Conservation (phyloP, 2,888 invertebrate species). For the Drosophila anomalata region DNA sequence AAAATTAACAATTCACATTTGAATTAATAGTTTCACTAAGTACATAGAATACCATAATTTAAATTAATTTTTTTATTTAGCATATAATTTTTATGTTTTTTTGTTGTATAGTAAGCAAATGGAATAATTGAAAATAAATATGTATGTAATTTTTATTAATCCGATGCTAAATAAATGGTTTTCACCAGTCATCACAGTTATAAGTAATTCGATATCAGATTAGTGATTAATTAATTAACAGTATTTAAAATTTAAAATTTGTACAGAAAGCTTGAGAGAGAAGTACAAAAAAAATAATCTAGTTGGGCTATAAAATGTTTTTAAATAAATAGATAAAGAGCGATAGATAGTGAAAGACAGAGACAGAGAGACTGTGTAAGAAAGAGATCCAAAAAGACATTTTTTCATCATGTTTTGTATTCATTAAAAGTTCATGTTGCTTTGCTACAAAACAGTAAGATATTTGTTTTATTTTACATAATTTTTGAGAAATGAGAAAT, state of each 20-base stretch:
- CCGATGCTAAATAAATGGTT: conserved; percentile 32
- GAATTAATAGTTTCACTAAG: conserved; percentile 35
- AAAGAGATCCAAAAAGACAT: conserved; percentile 84
- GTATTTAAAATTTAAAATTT: conserved; percentile 35
- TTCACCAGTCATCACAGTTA: conserved; percentile 23
- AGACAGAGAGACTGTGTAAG: conserved; percentile 27
- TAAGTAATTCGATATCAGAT: conserved; percentile 51
- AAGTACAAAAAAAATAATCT: conserved; percentile 23
- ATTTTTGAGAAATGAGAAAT: conserved; percentile 45
- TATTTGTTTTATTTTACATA: conserved; percentile 59
- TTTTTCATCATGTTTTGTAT: conserved; percentile 72
- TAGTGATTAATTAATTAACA: conserved; percentile 40
- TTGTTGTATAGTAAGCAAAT: conserved; percentile 28
- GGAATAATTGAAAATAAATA: conserved; percentile 29
- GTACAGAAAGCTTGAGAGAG: conserved; percentile 32
- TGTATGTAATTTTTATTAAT: conserved; percentile 15
- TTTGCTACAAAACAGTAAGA: conserved; percentile 54
- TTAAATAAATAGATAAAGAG: conserved; percentile 23
- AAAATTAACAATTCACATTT: conserved; percentile 35
- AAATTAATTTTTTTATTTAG: conserved; percentile 25
- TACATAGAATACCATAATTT: conserved; percentile 36
- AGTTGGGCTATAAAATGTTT: conserved; percentile 18
- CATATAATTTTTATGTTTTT: conserved; percentile 16
- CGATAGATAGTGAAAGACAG: conserved; percentile 21
- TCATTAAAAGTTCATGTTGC: conserved; percentile 21